These are phyloP conservation scores for Atopsyche davidsoni DNA, from an alignment of 1,140 invertebrate genomes.

Conservation along the genomic window DNA sequence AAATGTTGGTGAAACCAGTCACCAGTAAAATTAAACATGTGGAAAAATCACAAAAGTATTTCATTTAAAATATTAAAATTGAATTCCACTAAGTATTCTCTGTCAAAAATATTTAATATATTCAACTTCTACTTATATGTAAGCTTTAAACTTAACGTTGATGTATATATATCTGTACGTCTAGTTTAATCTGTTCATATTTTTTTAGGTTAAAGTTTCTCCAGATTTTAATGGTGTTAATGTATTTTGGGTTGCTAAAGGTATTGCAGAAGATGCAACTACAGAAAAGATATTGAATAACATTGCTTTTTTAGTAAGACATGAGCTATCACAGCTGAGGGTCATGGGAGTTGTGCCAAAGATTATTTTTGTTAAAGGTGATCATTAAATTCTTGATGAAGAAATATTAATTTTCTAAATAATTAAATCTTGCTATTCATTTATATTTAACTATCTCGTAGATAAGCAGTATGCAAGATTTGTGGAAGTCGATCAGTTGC, in stretches of 20 bases:
- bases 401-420: too few species aligned
- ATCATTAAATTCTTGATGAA: too few species aligned
- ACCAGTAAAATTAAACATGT: too few species aligned
- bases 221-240: conserved; percentile 58
- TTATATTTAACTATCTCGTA: conserved; percentile 33
- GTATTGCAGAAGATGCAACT: conserved; percentile 37
- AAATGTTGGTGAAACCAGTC: too few species aligned
- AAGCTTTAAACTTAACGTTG: neutral
- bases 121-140: too few species aligned
- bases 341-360: conserved; percentile 66
- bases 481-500: conserved; percentile 51
- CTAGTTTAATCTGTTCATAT: too few species aligned
- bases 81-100: too few species aligned
- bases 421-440: conserved; percentile 7
- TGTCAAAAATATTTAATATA: conserved; percentile 8
- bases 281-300: conserved; percentile 51
- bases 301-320: conserved; percentile 52
- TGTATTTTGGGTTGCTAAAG: conserved; percentile 61
- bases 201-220: conserved; percentile 52
- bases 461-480: conserved; percentile 50
- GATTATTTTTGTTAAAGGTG: conserved; percentile 63
- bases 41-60: too few species aligned
- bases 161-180: neutral
- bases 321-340: conserved; percentile 60
- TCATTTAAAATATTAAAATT: too few species aligned